phyloP scores from a whole-genome alignment of 2,797 vertebrate genomes.

The Periparus ater region DNA sequence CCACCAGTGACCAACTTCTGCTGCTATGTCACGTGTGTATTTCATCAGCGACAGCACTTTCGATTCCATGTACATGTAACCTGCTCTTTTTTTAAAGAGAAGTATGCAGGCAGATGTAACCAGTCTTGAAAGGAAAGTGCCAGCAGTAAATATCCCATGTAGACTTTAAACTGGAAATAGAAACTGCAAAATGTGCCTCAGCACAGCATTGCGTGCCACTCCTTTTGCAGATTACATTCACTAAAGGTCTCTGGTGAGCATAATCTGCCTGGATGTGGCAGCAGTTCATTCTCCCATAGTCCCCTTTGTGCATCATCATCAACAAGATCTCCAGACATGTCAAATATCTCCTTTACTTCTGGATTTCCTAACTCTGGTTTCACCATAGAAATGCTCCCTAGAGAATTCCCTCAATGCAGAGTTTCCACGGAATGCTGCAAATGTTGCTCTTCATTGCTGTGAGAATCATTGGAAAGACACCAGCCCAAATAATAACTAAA shows the following conservation, averaged over 20 bases:
- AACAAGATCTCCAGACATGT: neutral
- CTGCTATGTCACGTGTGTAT: neutral
- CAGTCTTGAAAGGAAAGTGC: neutral
- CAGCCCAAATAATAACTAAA: neutral
- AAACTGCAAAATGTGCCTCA: neutral
- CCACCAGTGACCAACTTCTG: neutral
- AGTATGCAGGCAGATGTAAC: neutral
- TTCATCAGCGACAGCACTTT: neutral
- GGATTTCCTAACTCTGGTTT: slow-evolving; percentile 10
- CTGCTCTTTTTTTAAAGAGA: neutral
- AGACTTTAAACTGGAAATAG: neutral
- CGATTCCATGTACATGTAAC: neutral
- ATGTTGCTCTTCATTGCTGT: neutral
- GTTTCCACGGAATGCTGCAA: neutral
- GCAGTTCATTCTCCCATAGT: neutral
- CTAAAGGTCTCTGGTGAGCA: neutral
- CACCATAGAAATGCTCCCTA: neutral
- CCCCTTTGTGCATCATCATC: neutral
- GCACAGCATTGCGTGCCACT: neutral
- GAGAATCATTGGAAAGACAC: neutral
- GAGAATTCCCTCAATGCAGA: neutral
- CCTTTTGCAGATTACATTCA: neutral
- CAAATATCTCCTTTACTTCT: neutral
- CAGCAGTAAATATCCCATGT: neutral
- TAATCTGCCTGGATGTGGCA: neutral